Evolutionary conservation across 2,888 invertebrate species (phyloP), one percentile per base, ranked within the genome.

Genomic region (Agriopis leucophaearia): DNA sequence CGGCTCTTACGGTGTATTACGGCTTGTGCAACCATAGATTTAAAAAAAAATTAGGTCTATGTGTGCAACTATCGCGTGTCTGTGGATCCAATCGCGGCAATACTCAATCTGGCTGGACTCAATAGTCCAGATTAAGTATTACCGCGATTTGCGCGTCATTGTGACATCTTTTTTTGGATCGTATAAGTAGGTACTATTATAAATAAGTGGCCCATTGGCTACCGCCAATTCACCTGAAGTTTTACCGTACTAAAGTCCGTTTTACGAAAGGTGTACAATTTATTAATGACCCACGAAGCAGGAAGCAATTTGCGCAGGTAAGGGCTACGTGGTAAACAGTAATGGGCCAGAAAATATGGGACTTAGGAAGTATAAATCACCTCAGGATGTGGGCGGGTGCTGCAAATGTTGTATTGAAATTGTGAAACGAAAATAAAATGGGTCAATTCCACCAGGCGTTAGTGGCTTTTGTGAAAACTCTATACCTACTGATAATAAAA

Each of bases 261-360:
- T 62, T 58, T 45, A 45, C 48, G 52, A 62, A 62, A 45, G 18
- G 56, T 15, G 27, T 18, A 47, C 44, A 51, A 62, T 66, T 66
- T 66, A 66, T 62, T 35, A 18, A 52, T 44, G 57, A 52, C 62
- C 61, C 52, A 48, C 27, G 15, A 44, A 62, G 35, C 52, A 62
- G 62, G 66, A 62, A 66, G 57, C 57, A 58, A 62, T 66, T 66
- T 66, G 47, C 47, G 52, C 51, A 57, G 56, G 62, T 62, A 62
- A 62, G 35, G 51, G 66, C n/a, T 51, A 27, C 58, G 62, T 40
- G 51, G 51, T 57, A 57, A 16, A 55, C 62, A 52, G 57, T 66
- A 66, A 66, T 62, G 57, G 62, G n/a, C 9, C 16, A 40, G 47
- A 48, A 61, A 62, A 57, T 58, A 54, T 52, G 52, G 55, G 18